A percentile compares a stretch with the other conserved stretches of the same genome.
Conservation (phyloP, 2,888 invertebrate species). For the Phlogophora meticulosa region DNA sequence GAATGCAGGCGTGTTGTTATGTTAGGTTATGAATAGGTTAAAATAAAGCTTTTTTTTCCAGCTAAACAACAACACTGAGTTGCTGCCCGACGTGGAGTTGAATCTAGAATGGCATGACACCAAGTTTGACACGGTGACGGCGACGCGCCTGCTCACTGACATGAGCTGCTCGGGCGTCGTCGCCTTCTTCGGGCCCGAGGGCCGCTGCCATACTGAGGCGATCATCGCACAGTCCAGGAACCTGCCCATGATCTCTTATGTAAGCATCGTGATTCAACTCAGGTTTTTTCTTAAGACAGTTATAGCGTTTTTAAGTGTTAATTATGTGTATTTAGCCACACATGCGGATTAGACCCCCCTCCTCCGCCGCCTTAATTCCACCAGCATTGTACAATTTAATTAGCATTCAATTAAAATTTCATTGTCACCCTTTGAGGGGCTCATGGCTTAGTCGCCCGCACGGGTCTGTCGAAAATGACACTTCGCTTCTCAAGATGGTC, state of each 20-base stretch:
- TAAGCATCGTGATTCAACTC: slow-evolving; percentile 89
- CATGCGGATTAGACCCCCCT: background rate
- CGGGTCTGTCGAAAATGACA: no score
- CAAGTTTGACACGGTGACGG: slow-evolving; percentile 95
- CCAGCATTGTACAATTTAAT: background rate
- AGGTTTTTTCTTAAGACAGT: background rate
- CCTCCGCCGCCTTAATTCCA: background rate
- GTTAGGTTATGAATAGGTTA: background rate
- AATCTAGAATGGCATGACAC: slow-evolving; percentile 96
- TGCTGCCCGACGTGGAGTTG: slow-evolving; percentile 94
- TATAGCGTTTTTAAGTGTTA: no score
- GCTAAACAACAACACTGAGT: slow-evolving; percentile 93
- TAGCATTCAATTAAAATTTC: background rate
- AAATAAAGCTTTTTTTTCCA: slow-evolving; percentile 74
- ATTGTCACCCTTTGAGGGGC: no score
- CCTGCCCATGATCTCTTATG: slow-evolving; percentile 99
- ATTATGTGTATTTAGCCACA: background rate
- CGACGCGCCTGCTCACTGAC: slow-evolving; percentile 96
- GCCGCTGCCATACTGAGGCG: slow-evolving; percentile 98
- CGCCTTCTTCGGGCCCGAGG: slow-evolving; percentile 99
- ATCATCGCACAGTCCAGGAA: slow-evolving; percentile 98
- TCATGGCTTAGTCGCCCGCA: no score
- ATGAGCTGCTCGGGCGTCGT: slow-evolving; percentile 97
- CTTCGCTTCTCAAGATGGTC: no score
- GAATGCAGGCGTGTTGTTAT: no score